These are phyloP conservation scores for Pterostichus madidus DNA, from an alignment of 2,888 invertebrate genomes.

Conservation along the genomic window DNA sequence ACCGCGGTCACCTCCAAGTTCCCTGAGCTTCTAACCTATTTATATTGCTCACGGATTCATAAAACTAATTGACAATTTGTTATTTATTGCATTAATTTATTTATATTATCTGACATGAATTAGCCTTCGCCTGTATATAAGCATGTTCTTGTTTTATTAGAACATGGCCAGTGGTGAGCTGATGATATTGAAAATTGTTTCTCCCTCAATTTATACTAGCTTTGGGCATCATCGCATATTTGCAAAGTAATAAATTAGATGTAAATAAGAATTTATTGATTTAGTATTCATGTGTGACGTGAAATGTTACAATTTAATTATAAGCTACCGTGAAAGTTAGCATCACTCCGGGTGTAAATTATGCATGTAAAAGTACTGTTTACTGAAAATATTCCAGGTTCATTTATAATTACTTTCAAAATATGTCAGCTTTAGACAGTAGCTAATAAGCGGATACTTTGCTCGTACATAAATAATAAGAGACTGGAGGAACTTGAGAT, in stretches of 20 bases:
- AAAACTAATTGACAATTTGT: constrained; percentile 16
- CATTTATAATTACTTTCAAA: constrained; percentile 21
- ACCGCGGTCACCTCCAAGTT: not conserved
- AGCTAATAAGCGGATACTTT: not conserved
- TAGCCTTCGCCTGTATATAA: constrained; percentile 14
- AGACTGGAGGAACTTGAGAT: not conserved
- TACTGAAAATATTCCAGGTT: not conserved
- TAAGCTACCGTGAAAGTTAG: not conserved
- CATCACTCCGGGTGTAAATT: not conserved
- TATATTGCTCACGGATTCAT: not conserved
- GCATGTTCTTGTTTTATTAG: not conserved
- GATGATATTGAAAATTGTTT: too few relatives aligned
- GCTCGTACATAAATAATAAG: not conserved
- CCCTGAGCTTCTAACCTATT: constrained; percentile 21
- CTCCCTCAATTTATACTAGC: too few relatives aligned
- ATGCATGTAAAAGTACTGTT: not conserved
- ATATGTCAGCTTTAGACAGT: constrained; percentile 4
- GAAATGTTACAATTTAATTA: not conserved
- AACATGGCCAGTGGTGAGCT: not conserved
- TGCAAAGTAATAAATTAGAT: constrained; percentile 1
- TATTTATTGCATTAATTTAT: constrained; percentile 38
- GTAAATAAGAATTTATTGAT: constrained; percentile 14
- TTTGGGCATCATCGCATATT: not conserved
- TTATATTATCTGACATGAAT: constrained; percentile 9
- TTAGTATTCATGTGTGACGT: not conserved